A percentile compares a stretch with the other conserved stretches of the same genome.
phyloP scores from a whole-genome alignment of 1,140 invertebrate genomes.

The Anoplolepis gracilipes region DNA sequence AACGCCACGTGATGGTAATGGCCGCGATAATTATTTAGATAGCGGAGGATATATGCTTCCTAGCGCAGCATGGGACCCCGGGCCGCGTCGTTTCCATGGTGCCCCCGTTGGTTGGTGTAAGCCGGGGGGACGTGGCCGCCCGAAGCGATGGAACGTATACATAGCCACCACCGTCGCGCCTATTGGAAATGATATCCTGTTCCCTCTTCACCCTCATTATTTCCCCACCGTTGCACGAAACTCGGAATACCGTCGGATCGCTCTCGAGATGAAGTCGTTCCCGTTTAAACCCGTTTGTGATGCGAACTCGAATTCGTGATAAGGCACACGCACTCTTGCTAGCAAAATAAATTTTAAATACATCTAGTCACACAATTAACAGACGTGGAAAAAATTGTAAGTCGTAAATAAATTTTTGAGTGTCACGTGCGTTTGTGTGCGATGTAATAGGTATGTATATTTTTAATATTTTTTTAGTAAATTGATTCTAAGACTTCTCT shows the following conservation, averaged over 20 bases:
- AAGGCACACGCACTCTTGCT: not conserved
- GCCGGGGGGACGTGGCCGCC: conserved; percentile 56
- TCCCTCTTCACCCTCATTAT: conserved; percentile 48
- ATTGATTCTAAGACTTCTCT: not conserved
- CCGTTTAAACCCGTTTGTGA: conserved; percentile 38
- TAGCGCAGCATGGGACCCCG: conserved; percentile 82
- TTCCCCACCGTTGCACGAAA: conserved; percentile 8
- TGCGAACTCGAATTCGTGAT: conserved; percentile 34
- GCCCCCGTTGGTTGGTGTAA: conserved; percentile 63
- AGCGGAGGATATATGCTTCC: conserved; percentile 84
- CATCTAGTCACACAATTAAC: not conserved
- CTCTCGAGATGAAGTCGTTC: conserved; percentile 47
- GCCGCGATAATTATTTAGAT: conserved; percentile 85
- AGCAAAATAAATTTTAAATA: conserved; percentile 2
- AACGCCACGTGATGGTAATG: conserved; percentile 84
- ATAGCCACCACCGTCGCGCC: conserved; percentile 34
- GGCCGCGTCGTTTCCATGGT: conserved; percentile 78
- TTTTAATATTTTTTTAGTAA: not conserved
- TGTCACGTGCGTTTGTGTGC: not conserved
- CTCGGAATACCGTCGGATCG: conserved; percentile 11
- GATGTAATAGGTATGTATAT: not conserved
- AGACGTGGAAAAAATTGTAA: not conserved
- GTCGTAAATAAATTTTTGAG: conserved; percentile 1
- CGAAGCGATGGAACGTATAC: conserved; percentile 56
- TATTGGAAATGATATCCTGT: conserved; percentile 57